Conservation (phyloP, 2,113 vertebrate species). For the Coreoperca whiteheadi region DNA sequence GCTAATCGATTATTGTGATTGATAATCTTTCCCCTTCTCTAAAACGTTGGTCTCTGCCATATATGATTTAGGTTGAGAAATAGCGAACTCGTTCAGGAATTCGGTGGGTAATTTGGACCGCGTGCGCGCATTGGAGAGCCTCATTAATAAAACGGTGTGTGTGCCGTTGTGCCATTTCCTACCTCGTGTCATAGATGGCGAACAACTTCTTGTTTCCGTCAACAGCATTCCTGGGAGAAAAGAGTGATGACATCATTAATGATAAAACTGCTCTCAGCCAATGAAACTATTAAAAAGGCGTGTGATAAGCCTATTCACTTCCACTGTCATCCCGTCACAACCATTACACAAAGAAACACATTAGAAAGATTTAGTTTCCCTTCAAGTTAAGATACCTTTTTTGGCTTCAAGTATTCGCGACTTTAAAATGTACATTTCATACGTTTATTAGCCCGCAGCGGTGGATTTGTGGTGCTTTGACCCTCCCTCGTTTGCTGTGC, state of each 20-base stretch:
- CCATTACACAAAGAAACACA: not conserved
- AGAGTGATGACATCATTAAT: conserved; percentile 48
- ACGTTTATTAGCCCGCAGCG: not conserved
- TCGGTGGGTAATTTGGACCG: conserved; percentile 2
- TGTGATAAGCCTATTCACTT: not conserved
- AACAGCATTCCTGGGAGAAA: conserved; percentile 92
- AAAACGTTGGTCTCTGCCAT: not conserved
- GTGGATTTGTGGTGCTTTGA: not conserved
- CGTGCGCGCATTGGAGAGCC: no score
- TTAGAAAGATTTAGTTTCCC: not conserved
- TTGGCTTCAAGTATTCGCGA: not conserved
- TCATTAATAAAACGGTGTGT: not conserved
- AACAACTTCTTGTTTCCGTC: conserved; percentile 95
- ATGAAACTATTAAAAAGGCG: conserved; percentile 1
- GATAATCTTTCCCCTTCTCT: conserved; percentile 20
- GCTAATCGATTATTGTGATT: conserved; percentile 48
- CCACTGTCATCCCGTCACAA: not conserved
- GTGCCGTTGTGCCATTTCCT: conserved; percentile 58
- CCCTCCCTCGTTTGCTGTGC: not conserved
- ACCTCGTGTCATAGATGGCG: conserved; percentile 96
- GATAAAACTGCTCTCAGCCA: not conserved
- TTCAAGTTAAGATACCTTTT: fast-evolving
- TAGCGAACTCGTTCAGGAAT: not conserved
- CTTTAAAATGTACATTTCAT: not conserved
- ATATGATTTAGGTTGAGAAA: conserved; percentile 23